Percentiles rank a stretch among this genome's conserved stretches.
These are phyloP conservation scores for Ceyx margarethae DNA, from an alignment of 2,113 vertebrate genomes.

Conservation along the genomic window DNA sequence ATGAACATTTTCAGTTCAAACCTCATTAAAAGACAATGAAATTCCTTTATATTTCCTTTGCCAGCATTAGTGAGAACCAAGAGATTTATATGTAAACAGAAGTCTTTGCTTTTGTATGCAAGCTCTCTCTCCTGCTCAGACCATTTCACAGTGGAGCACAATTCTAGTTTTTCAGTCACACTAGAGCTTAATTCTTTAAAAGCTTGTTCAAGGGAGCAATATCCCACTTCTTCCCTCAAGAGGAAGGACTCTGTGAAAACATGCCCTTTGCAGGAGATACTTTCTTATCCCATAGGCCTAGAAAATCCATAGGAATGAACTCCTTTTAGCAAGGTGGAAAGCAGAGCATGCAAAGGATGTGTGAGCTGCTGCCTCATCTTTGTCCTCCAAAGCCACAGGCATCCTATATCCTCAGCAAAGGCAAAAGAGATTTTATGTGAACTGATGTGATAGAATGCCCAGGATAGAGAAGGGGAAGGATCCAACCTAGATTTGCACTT, in stretches of 20 bases:
- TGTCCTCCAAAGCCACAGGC: not conserved
- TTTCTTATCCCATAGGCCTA: not conserved
- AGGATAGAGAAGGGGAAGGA: not conserved
- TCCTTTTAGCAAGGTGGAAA: not conserved
- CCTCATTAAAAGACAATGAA: slow-evolving; percentile 47
- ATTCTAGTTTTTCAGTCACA: not conserved
- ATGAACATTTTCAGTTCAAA: slow-evolving; percentile 2
- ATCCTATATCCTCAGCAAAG: not conserved
- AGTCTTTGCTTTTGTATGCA: not conserved
- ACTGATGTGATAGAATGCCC: not conserved
- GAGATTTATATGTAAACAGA: slow-evolving; percentile 54
- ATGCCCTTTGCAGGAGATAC: slow-evolving; percentile 17
- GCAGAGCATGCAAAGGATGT: not conserved
- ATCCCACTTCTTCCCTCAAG: not conserved
- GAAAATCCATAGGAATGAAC: slow-evolving; percentile 36
- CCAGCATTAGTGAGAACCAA: slow-evolving; percentile 32
- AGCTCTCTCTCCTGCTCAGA: not conserved
- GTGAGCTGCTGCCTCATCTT: not conserved
- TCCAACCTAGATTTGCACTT: not conserved
- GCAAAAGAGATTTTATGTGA: not conserved
- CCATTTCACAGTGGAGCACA: not conserved
- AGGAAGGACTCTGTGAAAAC: slow-evolving; percentile 19
- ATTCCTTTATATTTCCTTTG: slow-evolving; percentile 26
- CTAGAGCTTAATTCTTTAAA: slow-evolving; percentile 2
- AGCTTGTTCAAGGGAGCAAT: not conserved